These are phyloP conservation scores for Haemorhous mexicanus DNA, from an alignment of 2,113 vertebrate genomes.

Conservation along the genomic window DNA sequence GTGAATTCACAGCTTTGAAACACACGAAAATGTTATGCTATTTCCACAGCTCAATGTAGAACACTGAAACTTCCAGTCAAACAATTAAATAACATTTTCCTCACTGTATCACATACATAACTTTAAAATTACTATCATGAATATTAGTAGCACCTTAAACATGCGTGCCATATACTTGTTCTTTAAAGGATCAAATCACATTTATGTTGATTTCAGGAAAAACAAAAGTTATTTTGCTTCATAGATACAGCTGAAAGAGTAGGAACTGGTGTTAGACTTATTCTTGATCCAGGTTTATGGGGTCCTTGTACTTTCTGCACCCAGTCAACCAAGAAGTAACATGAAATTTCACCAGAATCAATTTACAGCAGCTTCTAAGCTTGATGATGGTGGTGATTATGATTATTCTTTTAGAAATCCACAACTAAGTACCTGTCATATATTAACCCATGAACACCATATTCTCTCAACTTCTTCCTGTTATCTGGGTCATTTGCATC, in stretches of 20 bases:
- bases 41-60: neutral
- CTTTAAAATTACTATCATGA: neutral
- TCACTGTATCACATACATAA: fast-evolving
- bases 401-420: neutral
- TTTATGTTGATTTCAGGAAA: neutral
- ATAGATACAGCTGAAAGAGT: neutral
- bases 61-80: neutral
- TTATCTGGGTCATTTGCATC: conserved; percentile 93
- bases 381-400: neutral
- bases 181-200: neutral
- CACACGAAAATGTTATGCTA: neutral
- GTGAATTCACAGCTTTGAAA: neutral
- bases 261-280: neutral
- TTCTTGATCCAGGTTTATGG: neutral
- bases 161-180: neutral
- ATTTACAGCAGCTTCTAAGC: neutral
- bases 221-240: neutral
- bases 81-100: neutral
- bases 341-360: neutral
- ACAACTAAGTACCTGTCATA: conserved; percentile 86
- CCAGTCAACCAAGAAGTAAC: neutral
- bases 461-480: conserved; percentile 83
- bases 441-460: conserved; percentile 91
- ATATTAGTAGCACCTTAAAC: neutral
- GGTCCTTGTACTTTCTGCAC: neutral